Conservation (phyloP, 2,888 invertebrate genomes). For the Epinotia ramella region DNA sequence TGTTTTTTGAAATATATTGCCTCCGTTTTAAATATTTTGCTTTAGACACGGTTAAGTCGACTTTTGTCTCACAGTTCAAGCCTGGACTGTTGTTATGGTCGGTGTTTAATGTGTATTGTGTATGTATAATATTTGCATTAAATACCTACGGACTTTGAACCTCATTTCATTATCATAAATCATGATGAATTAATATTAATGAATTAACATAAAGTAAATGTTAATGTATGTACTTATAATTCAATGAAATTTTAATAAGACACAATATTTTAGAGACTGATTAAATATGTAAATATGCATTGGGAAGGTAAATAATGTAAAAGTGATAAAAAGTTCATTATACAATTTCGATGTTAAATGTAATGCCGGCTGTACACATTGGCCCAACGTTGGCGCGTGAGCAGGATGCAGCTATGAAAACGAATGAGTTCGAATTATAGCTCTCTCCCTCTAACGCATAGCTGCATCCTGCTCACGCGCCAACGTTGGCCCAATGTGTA, state of each 20-base stretch:
- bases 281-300: too few relatives aligned
- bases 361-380: too few relatives aligned
- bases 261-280: not conserved
- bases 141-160: not conserved
- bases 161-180: constrained; percentile 10
- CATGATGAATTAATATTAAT: not conserved
- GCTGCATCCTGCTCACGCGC: too few relatives aligned
- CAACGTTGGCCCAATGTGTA: too few relatives aligned
- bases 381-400: too few relatives aligned
- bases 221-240: not conserved
- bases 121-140: constrained; percentile 12
- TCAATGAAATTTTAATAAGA: not conserved
- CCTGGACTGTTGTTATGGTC: not conserved
- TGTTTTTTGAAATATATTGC: not conserved
- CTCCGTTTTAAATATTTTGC: not conserved
- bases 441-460: too few relatives aligned
- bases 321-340: too few relatives aligned
- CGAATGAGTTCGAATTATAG: too few relatives aligned
- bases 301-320: too few relatives aligned
- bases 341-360: too few relatives aligned
- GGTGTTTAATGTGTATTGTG: not conserved
- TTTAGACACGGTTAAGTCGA: not conserved
- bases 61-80: not conserved
- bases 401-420: too few relatives aligned
- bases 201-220: constrained; percentile 1